phyloP scores from a whole-genome alignment of 1,140 invertebrate genomes.

The Trypoxylus dichotomus region DNA sequence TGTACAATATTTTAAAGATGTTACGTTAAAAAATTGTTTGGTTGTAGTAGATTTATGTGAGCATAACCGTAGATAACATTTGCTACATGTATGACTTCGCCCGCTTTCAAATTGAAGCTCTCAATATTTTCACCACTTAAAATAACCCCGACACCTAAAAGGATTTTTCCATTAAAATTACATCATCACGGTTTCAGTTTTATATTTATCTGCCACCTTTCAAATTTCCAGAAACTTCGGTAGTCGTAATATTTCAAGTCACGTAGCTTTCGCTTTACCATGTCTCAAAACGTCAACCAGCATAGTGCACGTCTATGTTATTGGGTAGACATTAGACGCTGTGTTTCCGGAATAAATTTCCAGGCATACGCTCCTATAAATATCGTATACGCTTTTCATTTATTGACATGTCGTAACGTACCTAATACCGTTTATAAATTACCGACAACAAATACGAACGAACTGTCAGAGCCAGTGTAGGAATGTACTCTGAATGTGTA shows the following conservation, averaged over 20 bases:
- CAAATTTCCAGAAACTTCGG: background rate
- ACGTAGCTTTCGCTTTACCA: background rate
- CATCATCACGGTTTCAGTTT: background rate
- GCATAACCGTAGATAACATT: no score
- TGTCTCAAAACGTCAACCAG: background rate
- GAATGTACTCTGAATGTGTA: no score
- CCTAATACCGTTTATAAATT: background rate
- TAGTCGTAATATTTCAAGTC: background rate
- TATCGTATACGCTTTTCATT: background rate
- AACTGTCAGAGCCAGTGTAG: no score
- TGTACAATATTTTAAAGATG: no score
- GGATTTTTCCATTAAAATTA: conserved; percentile 12
- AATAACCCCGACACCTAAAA: background rate
- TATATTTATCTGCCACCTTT: background rate
- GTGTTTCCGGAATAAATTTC: conserved; percentile 10
- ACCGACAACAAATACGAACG: background rate
- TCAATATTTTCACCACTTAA: background rate
- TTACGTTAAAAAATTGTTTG: no score
- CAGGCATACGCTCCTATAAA: background rate
- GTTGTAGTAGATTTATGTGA: no score
- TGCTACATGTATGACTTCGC: no score
- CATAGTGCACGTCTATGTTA: background rate
- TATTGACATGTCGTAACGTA: background rate
- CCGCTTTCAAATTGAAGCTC: background rate
- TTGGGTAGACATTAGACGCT: background rate